Evolutionary conservation across 2,113 vertebrate species (phyloP).

Genomic region (Acanthisitta chloris): DNA sequence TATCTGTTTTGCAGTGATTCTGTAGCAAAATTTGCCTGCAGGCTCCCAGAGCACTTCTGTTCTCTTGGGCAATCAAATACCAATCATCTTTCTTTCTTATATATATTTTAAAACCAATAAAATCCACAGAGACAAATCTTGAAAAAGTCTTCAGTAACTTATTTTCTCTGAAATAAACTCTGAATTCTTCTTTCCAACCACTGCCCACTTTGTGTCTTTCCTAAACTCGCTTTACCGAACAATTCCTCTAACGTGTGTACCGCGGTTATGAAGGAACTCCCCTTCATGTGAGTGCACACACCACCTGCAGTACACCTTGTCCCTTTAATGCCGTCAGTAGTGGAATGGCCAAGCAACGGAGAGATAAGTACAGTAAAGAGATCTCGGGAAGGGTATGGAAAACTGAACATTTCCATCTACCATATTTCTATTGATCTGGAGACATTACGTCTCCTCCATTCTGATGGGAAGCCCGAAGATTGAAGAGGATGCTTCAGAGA

Average conservation of each 20-base stretch:
- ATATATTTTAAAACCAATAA: not conserved
- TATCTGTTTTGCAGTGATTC: not conserved
- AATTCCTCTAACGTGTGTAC: accelerated
- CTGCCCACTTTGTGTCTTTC: not conserved
- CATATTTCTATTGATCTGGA: accelerated
- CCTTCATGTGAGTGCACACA: not conserved
- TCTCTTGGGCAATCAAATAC: not conserved
- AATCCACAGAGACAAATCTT: not conserved
- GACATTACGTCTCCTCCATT: accelerated
- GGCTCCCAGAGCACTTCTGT: not conserved
- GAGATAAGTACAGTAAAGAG: not conserved
- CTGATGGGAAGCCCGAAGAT: not conserved
- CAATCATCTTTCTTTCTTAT: not conserved
- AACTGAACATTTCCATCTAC: not conserved
- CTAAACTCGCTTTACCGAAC: not conserved
- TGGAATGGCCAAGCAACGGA: accelerated
- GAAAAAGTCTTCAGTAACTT: not conserved
- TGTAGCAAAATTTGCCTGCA: not conserved
- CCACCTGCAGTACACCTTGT: not conserved
- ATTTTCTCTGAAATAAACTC: not conserved
- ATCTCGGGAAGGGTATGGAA: not conserved
- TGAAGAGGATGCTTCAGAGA: accelerated
- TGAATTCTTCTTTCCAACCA: not conserved
- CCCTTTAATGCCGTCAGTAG: accelerated
- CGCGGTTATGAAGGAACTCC: not conserved